Conservation (phyloP, 2,888 invertebrate species). For the Saturnia japonica region DNA sequence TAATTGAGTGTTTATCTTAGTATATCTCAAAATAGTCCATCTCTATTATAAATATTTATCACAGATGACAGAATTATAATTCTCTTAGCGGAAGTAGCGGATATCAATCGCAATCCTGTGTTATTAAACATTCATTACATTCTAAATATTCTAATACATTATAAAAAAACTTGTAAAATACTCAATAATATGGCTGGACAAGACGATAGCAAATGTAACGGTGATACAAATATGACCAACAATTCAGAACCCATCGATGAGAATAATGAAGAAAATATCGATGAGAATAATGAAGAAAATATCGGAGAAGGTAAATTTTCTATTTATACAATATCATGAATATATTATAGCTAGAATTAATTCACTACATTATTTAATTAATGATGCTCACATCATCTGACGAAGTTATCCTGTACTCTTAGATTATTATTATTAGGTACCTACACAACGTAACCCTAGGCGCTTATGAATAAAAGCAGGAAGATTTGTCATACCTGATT, state of each 20-base stretch:
- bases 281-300: constrained; percentile 34
- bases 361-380: neutral
- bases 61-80: too few relatives aligned
- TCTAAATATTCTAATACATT: neutral
- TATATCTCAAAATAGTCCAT: too few relatives aligned
- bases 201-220: constrained; percentile 33
- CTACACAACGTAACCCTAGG: neutral
- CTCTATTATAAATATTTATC: too few relatives aligned
- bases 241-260: constrained; percentile 41
- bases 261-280: constrained; percentile 31
- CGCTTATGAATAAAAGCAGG: neutral
- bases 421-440: neutral
- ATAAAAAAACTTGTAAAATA: neutral
- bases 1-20: too few relatives aligned
- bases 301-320: neutral
- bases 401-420: neutral
- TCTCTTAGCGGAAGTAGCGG: too few relatives aligned
- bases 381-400: neutral
- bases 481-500: neutral
- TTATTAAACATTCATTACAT: neutral
- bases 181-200: constrained; percentile 36
- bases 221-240: constrained; percentile 29
- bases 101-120: too few relatives aligned
- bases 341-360: neutral
- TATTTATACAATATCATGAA: neutral